Evolutionary conservation across 2,888 invertebrate genomes (phyloP), one percentile per base, ranked within the genome.

Genomic region (Cephus nigrinus): DNA sequence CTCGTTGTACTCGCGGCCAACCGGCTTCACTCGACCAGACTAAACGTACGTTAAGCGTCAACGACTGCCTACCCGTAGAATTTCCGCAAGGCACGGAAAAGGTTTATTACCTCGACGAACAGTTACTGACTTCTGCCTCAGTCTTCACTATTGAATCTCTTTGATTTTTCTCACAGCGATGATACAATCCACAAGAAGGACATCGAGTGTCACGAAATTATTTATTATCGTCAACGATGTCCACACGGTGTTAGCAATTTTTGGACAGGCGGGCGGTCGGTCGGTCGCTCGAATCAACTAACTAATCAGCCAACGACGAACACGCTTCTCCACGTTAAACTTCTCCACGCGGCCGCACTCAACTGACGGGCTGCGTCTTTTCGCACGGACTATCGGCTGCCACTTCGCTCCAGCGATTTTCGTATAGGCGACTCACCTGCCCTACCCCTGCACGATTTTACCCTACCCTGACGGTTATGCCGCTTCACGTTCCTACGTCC

Each of bases 341-440:
- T 40, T 40, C 40, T 40, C 40, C 85, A 85, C 84, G 86, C 86
- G 84, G 84, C 83, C 84, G 85, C 86, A 86, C 83, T 86, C 85
- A 82, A 86, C 86, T 86, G 86, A 80, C 82, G 80, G 81, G 86
- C 82, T 80, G 81, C 82, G 86, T 82, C 85, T 87, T 86, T 84
- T 82, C 84, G 78, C 84, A 80, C 82, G 75, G 81, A 79, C 79
- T 81, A 80, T 80, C 75, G 72, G 77, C 73, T 77, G 74, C 30
- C 23, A 30, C 30, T 12, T 35, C 74, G 74, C 74, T 34, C 74
- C 74, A 15, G 76, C 82, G 83, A 83, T 83, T 82, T 82, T 81
- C 78, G 78, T 79, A 76, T 76, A 76, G 71, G 78, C 78, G 12
- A 31, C 76, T 35, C 30, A 30, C 35, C 69, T 74, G 78, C 78